Evolutionary conservation across 2,113 vertebrate genomes (phyloP).

Genomic region (Conger conger): DNA sequence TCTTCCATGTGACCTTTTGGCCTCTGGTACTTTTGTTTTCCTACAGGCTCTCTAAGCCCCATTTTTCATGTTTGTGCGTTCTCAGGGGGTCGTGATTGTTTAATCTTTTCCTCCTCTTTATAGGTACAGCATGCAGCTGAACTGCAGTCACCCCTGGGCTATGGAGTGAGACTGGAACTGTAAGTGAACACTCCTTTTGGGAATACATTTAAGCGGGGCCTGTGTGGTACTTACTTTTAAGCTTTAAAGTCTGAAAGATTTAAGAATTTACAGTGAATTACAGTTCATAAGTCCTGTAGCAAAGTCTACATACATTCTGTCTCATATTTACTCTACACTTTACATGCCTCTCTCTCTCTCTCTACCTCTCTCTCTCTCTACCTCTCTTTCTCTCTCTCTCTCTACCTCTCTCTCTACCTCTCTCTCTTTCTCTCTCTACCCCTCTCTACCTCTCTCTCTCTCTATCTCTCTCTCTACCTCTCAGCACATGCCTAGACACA

Average conservation of each 20-base stretch:
- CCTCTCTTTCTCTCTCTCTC: too few relatives aligned
- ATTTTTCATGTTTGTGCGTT: not conserved
- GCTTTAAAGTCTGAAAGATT: not conserved
- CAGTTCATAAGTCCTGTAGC: not conserved
- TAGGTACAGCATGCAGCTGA: not conserved
- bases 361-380: not conserved
- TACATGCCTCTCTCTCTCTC: too few relatives aligned
- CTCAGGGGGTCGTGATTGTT: not conserved
- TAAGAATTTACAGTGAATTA: not conserved
- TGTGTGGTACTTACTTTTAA: not conserved
- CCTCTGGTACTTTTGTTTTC: not conserved
- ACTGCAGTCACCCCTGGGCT: not conserved
- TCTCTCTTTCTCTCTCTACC: not conserved
- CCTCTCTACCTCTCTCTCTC: not conserved
- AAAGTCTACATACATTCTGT: not conserved
- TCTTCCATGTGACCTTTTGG: not conserved
- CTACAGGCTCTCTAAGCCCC: not conserved
- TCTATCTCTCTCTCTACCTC: not conserved
- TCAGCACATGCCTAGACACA: not conserved
- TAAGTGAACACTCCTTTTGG: not conserved
- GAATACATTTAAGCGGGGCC: not conserved
- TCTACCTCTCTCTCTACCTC: not conserved
- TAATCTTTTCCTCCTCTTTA: not conserved
- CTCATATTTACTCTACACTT: not conserved
- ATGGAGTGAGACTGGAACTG: not conserved